phyloP scores from a whole-genome alignment of 2,113 vertebrate genomes.

The Copsychus sechellarum region DNA sequence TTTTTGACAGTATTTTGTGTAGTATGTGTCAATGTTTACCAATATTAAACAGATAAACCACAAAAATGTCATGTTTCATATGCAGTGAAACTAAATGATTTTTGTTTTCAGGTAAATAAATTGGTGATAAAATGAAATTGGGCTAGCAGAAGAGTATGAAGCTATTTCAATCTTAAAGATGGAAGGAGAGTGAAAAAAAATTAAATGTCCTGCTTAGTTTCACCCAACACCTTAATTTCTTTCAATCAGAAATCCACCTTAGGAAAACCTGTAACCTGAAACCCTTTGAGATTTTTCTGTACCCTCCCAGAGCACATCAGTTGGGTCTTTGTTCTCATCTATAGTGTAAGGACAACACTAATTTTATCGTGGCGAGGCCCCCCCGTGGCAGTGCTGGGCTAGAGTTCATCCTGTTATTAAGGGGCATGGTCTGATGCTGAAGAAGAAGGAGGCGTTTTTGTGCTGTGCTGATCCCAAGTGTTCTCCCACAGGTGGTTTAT shows the following conservation, averaged over 20 bases:
- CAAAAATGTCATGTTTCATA: background rate
- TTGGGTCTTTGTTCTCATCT: background rate
- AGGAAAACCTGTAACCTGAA: background rate
- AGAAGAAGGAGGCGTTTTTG: background rate
- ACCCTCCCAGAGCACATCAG: background rate
- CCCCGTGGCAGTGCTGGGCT: background rate
- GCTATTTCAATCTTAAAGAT: background rate
- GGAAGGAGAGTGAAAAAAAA: background rate
- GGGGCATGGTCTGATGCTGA: background rate
- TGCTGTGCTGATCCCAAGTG: background rate
- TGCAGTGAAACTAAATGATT: background rate
- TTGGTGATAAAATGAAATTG: background rate
- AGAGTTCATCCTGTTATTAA: background rate
- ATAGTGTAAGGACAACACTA: background rate
- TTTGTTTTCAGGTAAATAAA: background rate
- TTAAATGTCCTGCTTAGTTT: background rate
- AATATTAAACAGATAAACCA: background rate
- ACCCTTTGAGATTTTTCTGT: background rate
- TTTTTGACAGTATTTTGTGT: background rate
- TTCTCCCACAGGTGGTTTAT: slow-evolving; percentile 82
- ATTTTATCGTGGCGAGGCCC: background rate
- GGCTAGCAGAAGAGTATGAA: background rate
- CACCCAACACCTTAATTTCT: background rate
- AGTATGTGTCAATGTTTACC: background rate
- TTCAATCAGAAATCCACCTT: background rate